Conservation (phyloP, 2,113 vertebrate species). For the Xenopus laevis region DNA sequence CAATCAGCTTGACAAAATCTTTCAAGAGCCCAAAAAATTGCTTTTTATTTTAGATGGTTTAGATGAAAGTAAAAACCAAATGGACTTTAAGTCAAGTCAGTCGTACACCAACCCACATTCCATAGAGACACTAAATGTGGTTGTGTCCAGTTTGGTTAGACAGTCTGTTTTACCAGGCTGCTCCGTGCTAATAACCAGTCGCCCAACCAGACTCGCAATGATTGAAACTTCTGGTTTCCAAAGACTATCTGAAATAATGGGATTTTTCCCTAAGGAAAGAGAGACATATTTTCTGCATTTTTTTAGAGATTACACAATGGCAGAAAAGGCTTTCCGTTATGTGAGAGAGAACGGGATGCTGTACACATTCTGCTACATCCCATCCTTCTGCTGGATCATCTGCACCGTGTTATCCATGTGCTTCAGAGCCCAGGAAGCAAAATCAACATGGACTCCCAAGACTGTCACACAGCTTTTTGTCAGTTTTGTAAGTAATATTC, state of each 20-base stretch:
- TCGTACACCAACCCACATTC: constrained; percentile 5
- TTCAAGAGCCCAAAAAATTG: constrained; percentile 54
- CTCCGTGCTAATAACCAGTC: constrained; percentile 56
- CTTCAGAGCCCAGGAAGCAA: background rate
- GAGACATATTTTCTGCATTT: constrained; percentile 55
- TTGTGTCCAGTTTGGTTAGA: constrained; percentile 61
- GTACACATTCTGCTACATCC: constrained; percentile 57
- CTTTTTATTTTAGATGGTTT: constrained; percentile 69
- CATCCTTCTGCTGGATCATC: constrained; percentile 64
- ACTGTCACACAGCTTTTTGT: constrained; percentile 62
- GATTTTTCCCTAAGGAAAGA: constrained; percentile 62
- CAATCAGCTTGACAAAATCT: constrained; percentile 9
- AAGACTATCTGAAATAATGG: constrained; percentile 52
- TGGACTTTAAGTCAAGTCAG: too few relatives aligned
- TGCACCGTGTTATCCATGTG: constrained; percentile 21
- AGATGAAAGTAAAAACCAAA: constrained; percentile 48
- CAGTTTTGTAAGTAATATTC: too few relatives aligned
- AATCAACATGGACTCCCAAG: constrained; percentile 47
- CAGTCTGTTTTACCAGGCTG: constrained; percentile 51
- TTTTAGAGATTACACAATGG: too few relatives aligned
- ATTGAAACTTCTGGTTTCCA: constrained; percentile 35
- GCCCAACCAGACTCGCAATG: constrained; percentile 18
- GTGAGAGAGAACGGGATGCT: constrained; percentile 56
- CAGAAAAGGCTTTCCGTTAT: too few relatives aligned
- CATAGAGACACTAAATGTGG: constrained; percentile 35